These are phyloP conservation scores for Seira musarum DNA, from an alignment of 2,888 invertebrate species.

Conservation along the genomic window DNA sequence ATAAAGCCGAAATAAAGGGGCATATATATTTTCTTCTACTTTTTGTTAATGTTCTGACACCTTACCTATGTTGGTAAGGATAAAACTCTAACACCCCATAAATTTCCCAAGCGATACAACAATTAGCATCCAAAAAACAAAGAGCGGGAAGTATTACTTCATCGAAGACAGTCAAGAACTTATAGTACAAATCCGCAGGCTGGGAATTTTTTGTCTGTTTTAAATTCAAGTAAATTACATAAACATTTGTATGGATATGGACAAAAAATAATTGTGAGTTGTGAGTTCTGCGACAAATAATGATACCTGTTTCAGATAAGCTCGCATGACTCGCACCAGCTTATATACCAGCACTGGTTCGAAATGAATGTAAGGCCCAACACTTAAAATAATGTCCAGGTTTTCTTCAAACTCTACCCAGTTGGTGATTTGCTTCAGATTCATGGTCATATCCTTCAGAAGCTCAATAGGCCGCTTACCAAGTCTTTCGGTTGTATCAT, in stretches of 20 bases:
- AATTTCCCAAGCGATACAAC: slow-evolving; percentile 96
- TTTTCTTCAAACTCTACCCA: slow-evolving; percentile 82
- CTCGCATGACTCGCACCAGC: slow-evolving; percentile 76
- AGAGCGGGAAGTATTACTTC: slow-evolving; percentile 91
- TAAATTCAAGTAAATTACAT: too few relatives aligned
- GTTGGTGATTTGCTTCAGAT: slow-evolving; percentile 80
- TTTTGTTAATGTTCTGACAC: too few relatives aligned
- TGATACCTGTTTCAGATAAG: slow-evolving; percentile 73
- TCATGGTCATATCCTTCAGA: slow-evolving; percentile 71
- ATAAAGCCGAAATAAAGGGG: too few relatives aligned
- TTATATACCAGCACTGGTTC: slow-evolving; percentile 95
- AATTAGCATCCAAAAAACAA: slow-evolving; percentile 93
- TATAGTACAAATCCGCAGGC: slow-evolving; percentile 80
- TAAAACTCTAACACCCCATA: slow-evolving; percentile 91
- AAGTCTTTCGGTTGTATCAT: slow-evolving; percentile 39
- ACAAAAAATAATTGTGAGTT: too few relatives aligned
- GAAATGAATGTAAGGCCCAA: slow-evolving; percentile 90
- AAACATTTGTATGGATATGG: too few relatives aligned
- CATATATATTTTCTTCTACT: too few relatives aligned
- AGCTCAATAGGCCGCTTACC: slow-evolving; percentile 28
- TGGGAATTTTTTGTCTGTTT: slow-evolving; percentile 71
- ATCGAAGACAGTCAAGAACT: slow-evolving; percentile 89
- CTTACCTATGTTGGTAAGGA: slow-evolving; percentile 85
- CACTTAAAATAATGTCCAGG: slow-evolving; percentile 86
- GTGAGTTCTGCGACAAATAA: too few relatives aligned